Base-by-base conservation (phyloP, 2,888 invertebrate genomes). In the Plusia festucae region DNA sequence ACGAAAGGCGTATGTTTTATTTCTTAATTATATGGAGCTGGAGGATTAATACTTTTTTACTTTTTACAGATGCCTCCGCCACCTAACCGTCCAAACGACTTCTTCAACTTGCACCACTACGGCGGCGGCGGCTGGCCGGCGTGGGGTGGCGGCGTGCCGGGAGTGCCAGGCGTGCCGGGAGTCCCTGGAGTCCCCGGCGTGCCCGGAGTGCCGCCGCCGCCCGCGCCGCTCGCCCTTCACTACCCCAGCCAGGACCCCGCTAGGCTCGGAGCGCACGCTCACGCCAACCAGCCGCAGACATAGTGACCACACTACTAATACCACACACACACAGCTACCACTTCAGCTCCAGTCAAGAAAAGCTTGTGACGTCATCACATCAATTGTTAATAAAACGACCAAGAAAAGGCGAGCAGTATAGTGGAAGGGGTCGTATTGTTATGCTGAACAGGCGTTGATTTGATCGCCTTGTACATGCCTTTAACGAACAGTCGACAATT, bases 181-280 rank as follows among this genome's bases (percentile, higher is more conserved):
- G 81, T 80, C 27, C 75, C 82, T 64, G 66, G 65, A 0, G 20
- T 49, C n/a, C n/a, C 1, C 68, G 64, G 90, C 62, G 59, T 78
- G 78, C 49, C 77, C 2, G 70, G 65, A 13, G 60, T 62, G 11
- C 85, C 85, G 73, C 93, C 87, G 82, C 95, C 95, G 2, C 95
- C 96, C 0, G 94, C 95, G n/a, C 95, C 96, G 8, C 92, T 96
- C 0, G 95, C 96, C 0, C 94, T 97, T 54, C 99, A 99, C 92
- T 99, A 99, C 95, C 99, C 99, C 4, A 99, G 99, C 87, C 99
- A 99, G 91, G 99, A 99, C 95, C 99, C 99, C 0, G 97, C 97
- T 46, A 96, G 99, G 30, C 96, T 99, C 92, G 99, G 99, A 0
- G 97, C 98, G 0, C 95, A 95, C 62, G 94, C 94, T 0, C 94